phyloP scores from a whole-genome alignment of 2,797 vertebrate species.

The Intellagama lesueurii region DNA sequence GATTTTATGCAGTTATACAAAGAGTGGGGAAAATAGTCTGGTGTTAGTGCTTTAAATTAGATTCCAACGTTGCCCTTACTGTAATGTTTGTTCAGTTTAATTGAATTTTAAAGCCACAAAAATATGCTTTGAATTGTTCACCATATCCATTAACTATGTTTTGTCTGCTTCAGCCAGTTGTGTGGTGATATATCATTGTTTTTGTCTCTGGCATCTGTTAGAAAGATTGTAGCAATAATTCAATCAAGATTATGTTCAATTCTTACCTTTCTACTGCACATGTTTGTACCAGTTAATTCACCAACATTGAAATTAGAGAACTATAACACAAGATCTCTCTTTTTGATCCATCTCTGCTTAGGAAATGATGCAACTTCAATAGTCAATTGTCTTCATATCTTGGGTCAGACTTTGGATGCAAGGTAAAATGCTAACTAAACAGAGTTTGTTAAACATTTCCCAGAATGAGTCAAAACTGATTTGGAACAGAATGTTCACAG shows the following conservation, averaged over 20 bases:
- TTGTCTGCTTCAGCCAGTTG: conserved; percentile 67
- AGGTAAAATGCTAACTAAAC: conserved; percentile 79
- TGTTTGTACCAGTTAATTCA: conserved; percentile 50
- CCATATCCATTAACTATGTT: conserved; percentile 48
- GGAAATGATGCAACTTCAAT: conserved; percentile 95
- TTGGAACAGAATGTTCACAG: neutral
- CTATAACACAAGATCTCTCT: neutral
- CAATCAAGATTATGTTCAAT: conserved; percentile 62
- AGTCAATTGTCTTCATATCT: conserved; percentile 96
- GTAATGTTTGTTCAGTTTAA: conserved; percentile 18
- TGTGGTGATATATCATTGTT: conserved; percentile 68
- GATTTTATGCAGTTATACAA: neutral
- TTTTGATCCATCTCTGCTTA: conserved; percentile 70
- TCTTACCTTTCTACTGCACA: conserved; percentile 49
- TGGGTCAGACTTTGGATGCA: conserved; percentile 95
- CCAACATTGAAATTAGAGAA: neutral
- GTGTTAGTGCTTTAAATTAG: neutral
- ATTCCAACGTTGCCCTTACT: neutral
- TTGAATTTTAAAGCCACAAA: conserved; percentile 65
- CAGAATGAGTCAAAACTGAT: neutral
- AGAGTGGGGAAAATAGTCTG: neutral
- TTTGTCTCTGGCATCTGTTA: conserved; percentile 68
- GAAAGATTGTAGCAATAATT: conserved; percentile 69
- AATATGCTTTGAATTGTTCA: conserved; percentile 55
- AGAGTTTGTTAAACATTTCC: conserved; percentile 43